Evolutionary conservation across 2,113 vertebrate genomes (phyloP).

Genomic region (Ageneiosus marmoratus): DNA sequence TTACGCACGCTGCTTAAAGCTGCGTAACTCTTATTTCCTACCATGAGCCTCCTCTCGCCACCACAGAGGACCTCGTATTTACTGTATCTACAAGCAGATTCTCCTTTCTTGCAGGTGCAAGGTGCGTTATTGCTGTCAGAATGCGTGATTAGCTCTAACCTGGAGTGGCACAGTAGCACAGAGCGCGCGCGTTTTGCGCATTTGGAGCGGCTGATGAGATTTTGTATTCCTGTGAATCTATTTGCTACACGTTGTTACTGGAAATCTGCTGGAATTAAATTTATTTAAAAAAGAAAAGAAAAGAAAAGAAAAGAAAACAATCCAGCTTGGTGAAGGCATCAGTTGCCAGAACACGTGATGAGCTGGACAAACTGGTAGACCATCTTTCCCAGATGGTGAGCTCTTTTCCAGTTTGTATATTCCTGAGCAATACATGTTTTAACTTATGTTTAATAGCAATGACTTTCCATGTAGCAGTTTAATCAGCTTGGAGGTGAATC

Average conservation of each 20-base stretch:
- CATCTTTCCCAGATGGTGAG: neutral
- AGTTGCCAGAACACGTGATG: neutral
- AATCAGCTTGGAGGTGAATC: neutral
- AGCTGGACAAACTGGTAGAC: neutral
- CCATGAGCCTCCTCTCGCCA: neutral
- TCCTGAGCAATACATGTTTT: neutral
- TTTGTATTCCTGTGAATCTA: too few species aligned
- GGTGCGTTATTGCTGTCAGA: neutral
- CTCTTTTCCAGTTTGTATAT: neutral
- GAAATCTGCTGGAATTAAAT: neutral
- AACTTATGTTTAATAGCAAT: neutral
- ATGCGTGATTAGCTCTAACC: neutral
- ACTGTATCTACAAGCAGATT: too few species aligned
- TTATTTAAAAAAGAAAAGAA: too few species aligned
- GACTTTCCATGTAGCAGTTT: neutral
- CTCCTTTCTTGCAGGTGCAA: neutral
- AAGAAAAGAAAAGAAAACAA: neutral
- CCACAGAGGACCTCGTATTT: neutral
- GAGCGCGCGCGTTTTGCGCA: neutral
- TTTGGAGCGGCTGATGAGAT: neutral
- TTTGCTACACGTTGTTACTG: neutral
- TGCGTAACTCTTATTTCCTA: neutral
- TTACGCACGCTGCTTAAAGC: neutral
- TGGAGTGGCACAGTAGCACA: neutral
- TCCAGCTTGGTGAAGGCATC: neutral